Evolutionary conservation across 2,797 vertebrate species (phyloP), one percentile per base, ranked within the genome.

Genomic region (Sebastes kiyomatsui): DNA sequence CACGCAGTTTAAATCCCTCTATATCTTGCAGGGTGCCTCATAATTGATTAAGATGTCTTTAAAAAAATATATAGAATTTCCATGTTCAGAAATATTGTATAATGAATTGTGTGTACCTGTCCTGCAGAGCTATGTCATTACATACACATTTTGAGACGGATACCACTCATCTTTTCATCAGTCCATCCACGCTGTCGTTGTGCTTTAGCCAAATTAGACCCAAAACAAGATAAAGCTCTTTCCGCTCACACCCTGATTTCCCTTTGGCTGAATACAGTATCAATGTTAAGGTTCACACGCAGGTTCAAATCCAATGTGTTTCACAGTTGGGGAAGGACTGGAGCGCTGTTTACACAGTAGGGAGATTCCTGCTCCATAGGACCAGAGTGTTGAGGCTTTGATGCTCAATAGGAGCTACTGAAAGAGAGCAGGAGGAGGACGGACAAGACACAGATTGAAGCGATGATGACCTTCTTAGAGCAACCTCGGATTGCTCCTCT

Each of bases 331-430:
- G 85, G 16, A 65, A 79, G 74, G 77, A 88, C 78, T n/a, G 38
- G 8, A 85, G 83, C 18, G 9, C 77, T 93, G 90, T 92, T 92
- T 88, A 83, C 87, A 87, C 89, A 90, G 89, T 75, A 61, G 88
- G 75, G 84, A 92, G 90, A 92, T 93, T 93, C 90, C 88, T 85
- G 88, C 93, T 90, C 90, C 72, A 56, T 85, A 75, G 90, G 92
- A 92, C 79, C 59, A 25, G 42, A 83, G 67, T 46, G 79, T 49
- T 6, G 55, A 87, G 62, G 82, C 91, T 93, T 94, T 94, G 93
- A 94, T 90, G 92, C 93, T 91, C 91, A 79, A 90, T 80, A 88
- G 90, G 89, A 90, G 87, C 90, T 86, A 90, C 89, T 80, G 91
- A 82, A 88, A 56, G 79, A 78, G 86, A 91, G 73, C 62, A 62